phyloP scores from a whole-genome alignment of 1,140 invertebrate genomes.

The Trinorchestia longiramus region DNA sequence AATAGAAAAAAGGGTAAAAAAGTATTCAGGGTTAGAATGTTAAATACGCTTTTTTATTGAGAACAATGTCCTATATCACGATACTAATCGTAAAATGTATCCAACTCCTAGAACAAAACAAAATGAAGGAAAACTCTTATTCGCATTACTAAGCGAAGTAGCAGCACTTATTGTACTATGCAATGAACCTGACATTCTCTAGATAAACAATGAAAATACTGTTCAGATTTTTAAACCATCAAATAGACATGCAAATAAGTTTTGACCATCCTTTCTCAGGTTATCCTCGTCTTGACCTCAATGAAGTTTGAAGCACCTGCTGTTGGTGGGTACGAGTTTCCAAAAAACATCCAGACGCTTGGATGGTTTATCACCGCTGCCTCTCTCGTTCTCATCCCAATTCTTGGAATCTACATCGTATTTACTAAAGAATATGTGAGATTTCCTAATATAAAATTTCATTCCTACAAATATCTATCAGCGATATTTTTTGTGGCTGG shows the following conservation, averaged over 20 bases:
- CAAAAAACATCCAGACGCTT: constrained; percentile 73
- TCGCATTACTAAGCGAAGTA: no score
- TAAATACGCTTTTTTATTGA: no score
- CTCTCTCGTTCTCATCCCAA: constrained; percentile 74
- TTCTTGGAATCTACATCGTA: constrained; percentile 53
- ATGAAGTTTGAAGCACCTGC: constrained; percentile 72
- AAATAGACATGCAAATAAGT: background rate
- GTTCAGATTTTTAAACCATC: no score
- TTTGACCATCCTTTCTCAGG: constrained; percentile 68
- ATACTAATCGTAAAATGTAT: no score
- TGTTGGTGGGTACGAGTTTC: constrained; percentile 72
- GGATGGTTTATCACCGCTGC: constrained; percentile 74
- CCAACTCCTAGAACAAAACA: no score
- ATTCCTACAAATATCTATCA: background rate
- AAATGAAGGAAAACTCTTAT: no score
- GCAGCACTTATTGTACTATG: no score
- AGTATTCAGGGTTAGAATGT: no score
- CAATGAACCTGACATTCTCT: no score
- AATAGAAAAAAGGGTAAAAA: no score
- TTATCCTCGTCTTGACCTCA: constrained; percentile 73
- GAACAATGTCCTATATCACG: no score
- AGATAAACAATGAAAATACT: no score
- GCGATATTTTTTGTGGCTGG: background rate
- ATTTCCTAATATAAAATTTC: background rate
- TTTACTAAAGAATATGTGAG: constrained; percentile 42